These are phyloP conservation scores for Epinephelus coioides DNA, from an alignment of 2,797 vertebrate genomes.

Conservation along the genomic window DNA sequence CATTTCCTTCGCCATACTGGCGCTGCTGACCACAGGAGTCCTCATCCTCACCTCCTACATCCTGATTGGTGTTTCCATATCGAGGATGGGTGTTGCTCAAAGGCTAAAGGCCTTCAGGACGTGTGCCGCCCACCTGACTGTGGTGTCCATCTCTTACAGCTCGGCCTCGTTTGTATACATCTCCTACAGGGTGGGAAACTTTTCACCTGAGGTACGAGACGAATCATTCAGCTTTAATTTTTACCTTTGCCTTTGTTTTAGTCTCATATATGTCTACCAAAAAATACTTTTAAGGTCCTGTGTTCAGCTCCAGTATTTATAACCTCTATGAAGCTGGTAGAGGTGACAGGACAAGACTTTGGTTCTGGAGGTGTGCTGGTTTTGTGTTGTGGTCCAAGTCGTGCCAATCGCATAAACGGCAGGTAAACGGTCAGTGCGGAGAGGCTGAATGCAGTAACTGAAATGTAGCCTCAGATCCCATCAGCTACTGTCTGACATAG, in stretches of 20 bases:
- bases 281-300: too few species aligned
- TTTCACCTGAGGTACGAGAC: constrained; percentile 62
- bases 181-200: constrained; percentile 70
- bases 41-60: constrained; percentile 80
- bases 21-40: constrained; percentile 68
- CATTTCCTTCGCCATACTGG: constrained; percentile 78
- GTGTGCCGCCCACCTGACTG: constrained; percentile 74
- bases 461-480: too few species aligned
- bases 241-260: neutral
- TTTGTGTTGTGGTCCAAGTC: too few species aligned
- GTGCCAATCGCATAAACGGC: too few species aligned
- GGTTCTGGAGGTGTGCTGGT: too few species aligned
- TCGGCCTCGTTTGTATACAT: constrained; percentile 73
- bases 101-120: constrained; percentile 78
- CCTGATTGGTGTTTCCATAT: constrained; percentile 68
- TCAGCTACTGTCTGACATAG: too few species aligned
- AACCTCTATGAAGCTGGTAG: too few species aligned
- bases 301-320: too few species aligned
- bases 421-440: too few species aligned
- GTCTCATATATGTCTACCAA: too few species aligned
- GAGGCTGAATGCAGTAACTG: too few species aligned
- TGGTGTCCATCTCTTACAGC: constrained; percentile 70
- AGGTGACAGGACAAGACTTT: too few species aligned
- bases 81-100: constrained; percentile 66
- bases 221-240: neutral